A percentile compares a stretch with the other conserved stretches of the same genome.
These are phyloP conservation scores for Turdus rufiventris DNA, from an alignment of 2,113 vertebrate species.

Conservation along the genomic window DNA sequence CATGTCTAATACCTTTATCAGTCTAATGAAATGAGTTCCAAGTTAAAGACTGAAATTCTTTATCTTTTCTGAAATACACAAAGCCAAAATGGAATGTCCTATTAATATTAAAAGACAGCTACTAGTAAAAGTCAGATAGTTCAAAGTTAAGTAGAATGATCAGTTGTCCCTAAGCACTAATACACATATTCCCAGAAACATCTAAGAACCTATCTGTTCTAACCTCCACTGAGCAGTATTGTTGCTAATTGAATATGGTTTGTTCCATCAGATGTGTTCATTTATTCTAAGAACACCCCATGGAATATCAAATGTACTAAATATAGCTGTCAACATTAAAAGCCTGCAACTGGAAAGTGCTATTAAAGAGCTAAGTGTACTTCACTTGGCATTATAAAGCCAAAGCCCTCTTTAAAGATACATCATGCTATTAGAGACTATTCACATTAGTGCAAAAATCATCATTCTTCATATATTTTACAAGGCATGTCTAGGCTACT, in stretches of 20 bases:
- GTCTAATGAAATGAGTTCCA: background rate
- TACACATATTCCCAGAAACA: background rate
- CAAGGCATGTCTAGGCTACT: conserved; percentile 31
- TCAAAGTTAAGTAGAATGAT: conserved; percentile 39
- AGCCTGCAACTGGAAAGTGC: conserved; percentile 51
- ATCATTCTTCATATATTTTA: conserved; percentile 58
- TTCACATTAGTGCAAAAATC: conserved; percentile 53
- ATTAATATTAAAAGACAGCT: conserved; percentile 33
- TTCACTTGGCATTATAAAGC: conserved; percentile 57
- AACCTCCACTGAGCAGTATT: conserved; percentile 4
- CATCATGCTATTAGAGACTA: conserved; percentile 52
- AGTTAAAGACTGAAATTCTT: background rate
- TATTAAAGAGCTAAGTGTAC: conserved; percentile 64
- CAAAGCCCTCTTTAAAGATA: conserved; percentile 54
- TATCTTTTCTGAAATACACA: conserved; percentile 28
- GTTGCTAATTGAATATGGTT: conserved; percentile 58
- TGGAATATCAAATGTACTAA: conserved; percentile 61
- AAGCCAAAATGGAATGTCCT: conserved; percentile 32
- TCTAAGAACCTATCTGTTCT: conserved; percentile 39
- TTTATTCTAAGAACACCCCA: conserved; percentile 54
- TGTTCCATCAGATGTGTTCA: conserved; percentile 47
- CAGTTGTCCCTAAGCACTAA: conserved; percentile 15
- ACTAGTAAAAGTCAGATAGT: conserved; percentile 48
- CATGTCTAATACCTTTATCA: background rate
- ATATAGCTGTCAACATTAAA: conserved; percentile 68